These are phyloP conservation scores for Littorina saxatilis DNA, from an alignment of 1,140 invertebrate species.

Conservation along the genomic window DNA sequence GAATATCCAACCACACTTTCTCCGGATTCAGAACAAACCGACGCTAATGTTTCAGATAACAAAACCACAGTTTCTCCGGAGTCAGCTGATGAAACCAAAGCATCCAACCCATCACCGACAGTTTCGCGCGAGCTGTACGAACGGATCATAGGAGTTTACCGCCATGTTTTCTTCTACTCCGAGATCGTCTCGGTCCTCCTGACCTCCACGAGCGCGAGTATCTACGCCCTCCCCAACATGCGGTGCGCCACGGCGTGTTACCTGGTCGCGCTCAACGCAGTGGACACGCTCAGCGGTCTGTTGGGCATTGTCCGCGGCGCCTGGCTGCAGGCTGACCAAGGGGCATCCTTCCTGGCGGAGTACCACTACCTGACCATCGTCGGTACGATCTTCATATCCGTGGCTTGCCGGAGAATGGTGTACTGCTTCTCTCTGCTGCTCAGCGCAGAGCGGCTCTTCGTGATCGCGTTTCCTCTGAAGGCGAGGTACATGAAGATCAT, in stretches of 20 bases:
- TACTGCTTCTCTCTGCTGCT: background rate
- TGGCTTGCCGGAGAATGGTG: constrained; percentile 1
- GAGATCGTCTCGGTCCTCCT: background rate
- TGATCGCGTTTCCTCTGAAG: constrained; percentile 11
- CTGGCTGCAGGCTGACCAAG: background rate
- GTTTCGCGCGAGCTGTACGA: background rate
- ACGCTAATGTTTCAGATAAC: too few relatives aligned
- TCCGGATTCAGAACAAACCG: too few relatives aligned
- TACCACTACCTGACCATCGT: constrained; percentile 3
- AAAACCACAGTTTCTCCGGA: background rate
- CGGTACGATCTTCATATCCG: background rate
- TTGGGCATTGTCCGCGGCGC: background rate
- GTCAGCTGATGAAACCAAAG: background rate
- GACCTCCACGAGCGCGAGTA: background rate
- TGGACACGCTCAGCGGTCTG: background rate
- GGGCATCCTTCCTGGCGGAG: background rate
- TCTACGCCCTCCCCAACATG: constrained; percentile 12
- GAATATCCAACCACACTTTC: too few relatives aligned
- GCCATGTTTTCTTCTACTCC: background rate
- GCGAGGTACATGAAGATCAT: constrained; percentile 21
- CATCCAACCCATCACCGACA: background rate
- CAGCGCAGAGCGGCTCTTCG: constrained; percentile 11
- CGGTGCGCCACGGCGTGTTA: background rate
- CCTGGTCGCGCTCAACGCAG: background rate
- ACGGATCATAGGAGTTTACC: background rate